Base-by-base conservation (phyloP, 1,140 invertebrate species). In the Solen grandis region DNA sequence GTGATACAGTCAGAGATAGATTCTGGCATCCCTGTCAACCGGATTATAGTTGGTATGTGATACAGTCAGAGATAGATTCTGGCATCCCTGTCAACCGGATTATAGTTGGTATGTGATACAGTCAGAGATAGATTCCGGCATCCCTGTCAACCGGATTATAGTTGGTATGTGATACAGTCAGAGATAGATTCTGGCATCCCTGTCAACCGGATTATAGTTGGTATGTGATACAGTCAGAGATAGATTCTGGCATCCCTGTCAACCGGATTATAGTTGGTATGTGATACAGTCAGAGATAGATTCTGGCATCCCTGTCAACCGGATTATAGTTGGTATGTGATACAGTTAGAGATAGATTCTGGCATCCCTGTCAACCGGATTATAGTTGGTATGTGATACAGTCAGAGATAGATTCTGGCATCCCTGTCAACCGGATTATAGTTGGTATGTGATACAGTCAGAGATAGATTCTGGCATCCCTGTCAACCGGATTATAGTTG, bases 21-120 rank as follows among this genome's bases (percentile, higher is more conserved):
- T 16, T 66, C 46, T 62, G 89, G 88, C n/a, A 87, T 89, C 65
- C 85, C 87, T 27, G 19, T 75, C 16, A 77, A 85, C 52, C 86
- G 85, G 60, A 90, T 89, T 57, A 41, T 90, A 19, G 68, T 90
- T 54, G 88, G 89, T 90, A 52, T 54, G 81, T n/a, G n/a, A n/a
- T 90, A 29, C 82, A 89, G 38, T 36, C 73, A 38, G 88, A 89
- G 79, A 81, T 90, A 13, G 62, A 84, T 16, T 66, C 46, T 62
- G 89, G 88, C n/a, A 87, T 89, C 65, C 85, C 87, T 27, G 19
- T 75, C 16, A 77, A 85, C 52, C 86, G 85, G 60, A 90, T 89
- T 57, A 41, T 90, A 19, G 68, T 90, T 54, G 88, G 89, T 90
- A 52, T 54, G 81, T n/a, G n/a, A n/a, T 90, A 29, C 82, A 89